Conservation (phyloP, 2,888 invertebrate genomes). For the Archaeoteleia sp. region DNA sequence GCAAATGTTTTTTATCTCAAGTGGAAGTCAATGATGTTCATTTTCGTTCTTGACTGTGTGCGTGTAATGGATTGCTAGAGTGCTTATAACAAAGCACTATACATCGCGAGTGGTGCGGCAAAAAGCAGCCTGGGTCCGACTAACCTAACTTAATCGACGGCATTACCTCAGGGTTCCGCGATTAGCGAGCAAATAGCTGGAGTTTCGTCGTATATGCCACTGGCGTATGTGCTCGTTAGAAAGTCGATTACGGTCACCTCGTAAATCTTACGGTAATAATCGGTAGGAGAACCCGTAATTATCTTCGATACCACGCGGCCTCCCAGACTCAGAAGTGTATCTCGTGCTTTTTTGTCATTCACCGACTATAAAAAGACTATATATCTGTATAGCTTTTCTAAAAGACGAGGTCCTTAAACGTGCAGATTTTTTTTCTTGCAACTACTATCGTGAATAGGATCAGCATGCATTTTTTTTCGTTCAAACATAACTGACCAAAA, state of each 20-base stretch:
- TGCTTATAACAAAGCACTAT: slow-evolving; percentile 51
- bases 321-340: slow-evolving; percentile 13
- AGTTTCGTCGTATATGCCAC: slow-evolving; percentile 36
- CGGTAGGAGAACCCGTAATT: slow-evolving; percentile 53
- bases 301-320: slow-evolving; percentile 50
- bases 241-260: slow-evolving; percentile 55
- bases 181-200: slow-evolving; percentile 50
- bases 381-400: slow-evolving; percentile 23
- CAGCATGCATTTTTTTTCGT: no score
- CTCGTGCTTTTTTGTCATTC: slow-evolving; percentile 34
- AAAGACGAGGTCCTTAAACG: slow-evolving; percentile 17
- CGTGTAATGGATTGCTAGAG: slow-evolving; percentile 46
- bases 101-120: slow-evolving; percentile 32
- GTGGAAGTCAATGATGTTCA: slow-evolving; percentile 29
- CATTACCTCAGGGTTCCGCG: slow-evolving; percentile 47
- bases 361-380: slow-evolving; percentile 35
- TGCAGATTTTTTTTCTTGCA: no score
- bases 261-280: slow-evolving; percentile 58
- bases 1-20: slow-evolving; percentile 30
- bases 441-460: no score
- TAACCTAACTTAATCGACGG: slow-evolving; percentile 52
- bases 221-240: slow-evolving; percentile 53
- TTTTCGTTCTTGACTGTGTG: slow-evolving; percentile 30
- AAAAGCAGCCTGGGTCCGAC: slow-evolving; percentile 39
- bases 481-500: no score